A percentile compares a stretch with the other conserved stretches of the same genome.
Conservation (phyloP, 2,113 vertebrate species). For the Etheostoma spectabile region DNA sequence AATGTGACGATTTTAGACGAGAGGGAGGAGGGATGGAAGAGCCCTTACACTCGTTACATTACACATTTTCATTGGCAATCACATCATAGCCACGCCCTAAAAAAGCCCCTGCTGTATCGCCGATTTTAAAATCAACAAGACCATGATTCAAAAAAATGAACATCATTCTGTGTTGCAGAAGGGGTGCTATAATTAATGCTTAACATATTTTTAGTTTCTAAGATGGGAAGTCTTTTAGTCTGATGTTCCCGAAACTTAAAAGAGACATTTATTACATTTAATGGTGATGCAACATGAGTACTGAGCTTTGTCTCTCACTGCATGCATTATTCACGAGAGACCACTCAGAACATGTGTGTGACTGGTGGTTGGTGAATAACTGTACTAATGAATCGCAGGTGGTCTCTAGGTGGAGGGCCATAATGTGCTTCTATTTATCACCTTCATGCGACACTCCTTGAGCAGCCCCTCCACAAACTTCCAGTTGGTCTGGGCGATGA, state of each 20-base stretch:
- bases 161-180: too few relatives aligned
- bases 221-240: neutral
- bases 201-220: too few relatives aligned
- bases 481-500: slow-evolving; percentile 95
- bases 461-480: slow-evolving; percentile 96
- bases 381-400: neutral
- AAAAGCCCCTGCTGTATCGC: too few relatives aligned
- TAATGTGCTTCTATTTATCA: slow-evolving; percentile 63
- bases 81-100: too few relatives aligned
- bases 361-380: neutral
- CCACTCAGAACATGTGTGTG: neutral
- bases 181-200: too few relatives aligned
- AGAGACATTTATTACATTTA: neutral
- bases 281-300: neutral
- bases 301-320: neutral
- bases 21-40: too few relatives aligned
- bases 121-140: too few relatives aligned
- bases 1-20: too few relatives aligned
- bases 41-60: too few relatives aligned
- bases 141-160: too few relatives aligned
- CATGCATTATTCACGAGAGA: neutral
- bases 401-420: neutral
- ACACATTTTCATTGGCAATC: too few relatives aligned
- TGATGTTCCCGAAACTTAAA: neutral
- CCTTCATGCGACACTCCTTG: slow-evolving; percentile 97